These are phyloP conservation scores for Chloroceryle amazona DNA, from an alignment of 2,797 vertebrate genomes.

Conservation along the genomic window DNA sequence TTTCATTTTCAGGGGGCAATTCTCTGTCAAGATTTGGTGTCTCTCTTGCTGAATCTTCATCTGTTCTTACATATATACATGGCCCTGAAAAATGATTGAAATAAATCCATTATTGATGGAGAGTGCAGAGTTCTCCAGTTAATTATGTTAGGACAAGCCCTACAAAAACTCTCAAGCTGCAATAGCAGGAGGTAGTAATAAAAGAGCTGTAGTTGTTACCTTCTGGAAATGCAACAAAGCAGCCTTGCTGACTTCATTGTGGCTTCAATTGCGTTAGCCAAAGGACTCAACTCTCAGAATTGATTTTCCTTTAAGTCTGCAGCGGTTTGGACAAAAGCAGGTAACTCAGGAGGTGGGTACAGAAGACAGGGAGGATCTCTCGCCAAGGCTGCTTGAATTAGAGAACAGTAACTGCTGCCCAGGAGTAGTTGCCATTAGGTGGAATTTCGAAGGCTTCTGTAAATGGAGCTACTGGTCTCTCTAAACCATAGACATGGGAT, in stretches of 20 bases:
- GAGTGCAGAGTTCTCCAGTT: background rate
- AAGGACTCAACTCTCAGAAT: conserved; percentile 29
- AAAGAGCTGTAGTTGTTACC: conserved; percentile 1
- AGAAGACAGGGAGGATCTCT: background rate
- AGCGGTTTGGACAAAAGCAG: background rate
- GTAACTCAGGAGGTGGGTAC: background rate
- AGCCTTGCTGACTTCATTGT: conserved; percentile 3
- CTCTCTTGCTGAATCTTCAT: background rate
- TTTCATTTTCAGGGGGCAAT: conserved; percentile 6
- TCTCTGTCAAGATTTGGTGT: background rate
- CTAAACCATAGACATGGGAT: background rate
- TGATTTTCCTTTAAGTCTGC: conserved; percentile 30
- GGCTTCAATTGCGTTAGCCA: background rate
- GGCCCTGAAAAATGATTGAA: background rate
- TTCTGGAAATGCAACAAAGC: conserved; percentile 11
- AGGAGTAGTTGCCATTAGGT: background rate
- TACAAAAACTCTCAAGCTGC: background rate
- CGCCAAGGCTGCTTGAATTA: background rate
- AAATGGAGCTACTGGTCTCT: background rate
- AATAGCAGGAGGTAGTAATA: conserved; percentile 1
- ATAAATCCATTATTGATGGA: background rate
- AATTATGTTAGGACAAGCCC: background rate
- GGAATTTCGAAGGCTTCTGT: background rate
- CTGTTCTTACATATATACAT: background rate
- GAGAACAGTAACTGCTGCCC: background rate